Base-by-base conservation (phyloP, 2,888 invertebrate genomes). In the Limenitis camilla region DNA sequence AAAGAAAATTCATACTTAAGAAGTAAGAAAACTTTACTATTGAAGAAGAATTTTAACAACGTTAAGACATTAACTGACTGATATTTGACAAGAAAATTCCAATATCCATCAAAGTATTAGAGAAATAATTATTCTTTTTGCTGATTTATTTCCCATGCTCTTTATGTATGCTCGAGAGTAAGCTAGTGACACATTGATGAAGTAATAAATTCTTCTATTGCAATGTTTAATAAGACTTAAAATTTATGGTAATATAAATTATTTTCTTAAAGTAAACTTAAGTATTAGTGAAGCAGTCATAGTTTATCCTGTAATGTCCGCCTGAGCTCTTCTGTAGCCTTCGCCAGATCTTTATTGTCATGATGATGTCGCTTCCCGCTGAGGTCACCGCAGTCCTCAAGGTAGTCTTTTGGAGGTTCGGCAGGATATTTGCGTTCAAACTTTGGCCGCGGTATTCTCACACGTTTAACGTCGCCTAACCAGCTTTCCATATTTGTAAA, bases 361-460 rank as follows among this genome's bases (percentile, higher is more conserved):
- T 86, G 89, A 59, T 86, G 89, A 49, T 83, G 81, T 39, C 79
- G 76, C 60, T 87, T 82, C 47, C 81, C 85, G 33, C 89, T 80
- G 59, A 90, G 85, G 40, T 91, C 82, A 50, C 89, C 89, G 52
- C 78, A 81, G 49, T 92, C 91, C 58, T 92, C 91, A 64, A 92
- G 89, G 76, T 95, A 95, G 75, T 95, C 94, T 76, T 94, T 92
- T 8, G 93, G 93, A 10, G 93, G 93, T 68, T 93, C 93, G 53
- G 87, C 91, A 52, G 92, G 93, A 65, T 89, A 92, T 68, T 88
- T 90, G 63, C 88, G 89, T 45, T 91, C 92, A 71, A 95, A 94
- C 88, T 95, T 95, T 5, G 95, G 95, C 61, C 95, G 90, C 29
- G 95, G 95, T 66, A 95, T 95, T 65, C 93, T 89, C 58, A 95